These are phyloP conservation scores for Cyprinodon variegatus DNA, from an alignment of 2,113 vertebrate species.

Conservation along the genomic window DNA sequence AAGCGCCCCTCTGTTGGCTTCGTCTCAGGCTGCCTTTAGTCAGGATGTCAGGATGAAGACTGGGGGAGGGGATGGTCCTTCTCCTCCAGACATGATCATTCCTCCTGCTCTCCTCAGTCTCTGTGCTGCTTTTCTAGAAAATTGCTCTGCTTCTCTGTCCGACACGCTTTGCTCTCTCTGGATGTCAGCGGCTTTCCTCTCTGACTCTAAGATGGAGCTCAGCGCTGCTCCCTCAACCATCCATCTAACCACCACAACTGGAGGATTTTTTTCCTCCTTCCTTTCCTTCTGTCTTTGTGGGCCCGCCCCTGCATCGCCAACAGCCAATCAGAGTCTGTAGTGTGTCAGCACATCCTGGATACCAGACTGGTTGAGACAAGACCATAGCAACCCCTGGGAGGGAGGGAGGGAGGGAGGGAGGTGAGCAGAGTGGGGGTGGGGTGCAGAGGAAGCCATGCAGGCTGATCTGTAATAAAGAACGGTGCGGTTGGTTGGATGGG, in stretches of 20 bases:
- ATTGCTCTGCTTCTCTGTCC: conserved; percentile 17
- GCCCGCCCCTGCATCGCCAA: conserved; percentile 46
- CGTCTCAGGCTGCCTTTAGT: conserved; percentile 16
- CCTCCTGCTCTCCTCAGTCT: conserved; percentile 14
- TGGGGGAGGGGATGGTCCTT: conserved; percentile 38
- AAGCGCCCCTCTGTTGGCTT: conserved; percentile 14
- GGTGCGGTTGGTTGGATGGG: neutral
- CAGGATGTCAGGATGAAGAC: conserved; percentile 56
- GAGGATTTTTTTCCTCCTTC: conserved; percentile 38
- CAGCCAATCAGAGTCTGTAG: conserved; percentile 70
- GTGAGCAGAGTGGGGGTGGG: conserved; percentile 27
- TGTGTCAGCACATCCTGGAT: conserved; percentile 76
- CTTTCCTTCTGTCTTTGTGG: conserved; percentile 11
- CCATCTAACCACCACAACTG: conserved; percentile 64
- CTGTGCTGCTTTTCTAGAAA: conserved; percentile 15
- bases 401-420: neutral
- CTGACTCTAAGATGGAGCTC: conserved; percentile 63
- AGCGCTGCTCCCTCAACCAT: conserved; percentile 58
- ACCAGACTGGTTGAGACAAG: conserved; percentile 70
- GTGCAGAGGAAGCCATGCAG: conserved; percentile 38
- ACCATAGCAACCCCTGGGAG: conserved; percentile 65
- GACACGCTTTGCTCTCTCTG: conserved; percentile 4
- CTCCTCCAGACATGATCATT: conserved; percentile 34
- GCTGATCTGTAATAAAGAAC: neutral
- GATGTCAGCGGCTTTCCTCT: conserved; percentile 18